Evolutionary conservation across 2,888 invertebrate genomes (phyloP).

Genomic region (Athalia circularis): DNA sequence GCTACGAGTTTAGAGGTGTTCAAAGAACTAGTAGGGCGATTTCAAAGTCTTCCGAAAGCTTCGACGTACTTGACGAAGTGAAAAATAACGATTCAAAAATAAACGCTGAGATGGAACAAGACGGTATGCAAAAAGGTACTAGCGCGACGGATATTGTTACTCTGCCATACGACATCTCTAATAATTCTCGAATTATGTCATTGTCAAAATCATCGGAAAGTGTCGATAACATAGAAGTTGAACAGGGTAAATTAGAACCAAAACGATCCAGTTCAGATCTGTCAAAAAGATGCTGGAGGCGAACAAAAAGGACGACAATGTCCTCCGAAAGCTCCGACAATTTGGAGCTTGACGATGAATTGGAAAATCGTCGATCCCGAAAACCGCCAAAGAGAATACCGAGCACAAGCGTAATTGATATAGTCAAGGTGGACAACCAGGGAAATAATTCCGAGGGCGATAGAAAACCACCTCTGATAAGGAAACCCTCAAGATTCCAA

Average conservation of each 20-base stretch:
- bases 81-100: background rate
- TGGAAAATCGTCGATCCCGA: constrained; percentile 64
- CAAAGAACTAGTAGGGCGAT: constrained; percentile 56
- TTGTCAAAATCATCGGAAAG: constrained; percentile 36
- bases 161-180: constrained; percentile 12
- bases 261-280: constrained; percentile 27
- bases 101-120: constrained; percentile 61
- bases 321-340: constrained; percentile 71
- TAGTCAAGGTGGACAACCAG: constrained; percentile 53
- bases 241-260: constrained; percentile 28
- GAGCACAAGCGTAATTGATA: constrained; percentile 62
- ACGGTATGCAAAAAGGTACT: constrained; percentile 65
- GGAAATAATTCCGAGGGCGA: constrained; percentile 55
- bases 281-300: constrained; percentile 53
- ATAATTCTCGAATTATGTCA: constrained; percentile 5
- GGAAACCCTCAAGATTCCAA: constrained; percentile 64
- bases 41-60: constrained; percentile 68
- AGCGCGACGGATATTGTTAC: constrained; percentile 64
- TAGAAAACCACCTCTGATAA: constrained; percentile 55
- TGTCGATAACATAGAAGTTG: constrained; percentile 37
- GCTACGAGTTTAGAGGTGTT: constrained; percentile 56
- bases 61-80: constrained; percentile 55
- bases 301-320: constrained; percentile 60
- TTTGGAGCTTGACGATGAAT: constrained; percentile 64
- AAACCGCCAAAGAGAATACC: constrained; percentile 65